Evolutionary conservation across 2,113 vertebrate species (phyloP).

Genomic region (Natator depressus): DNA sequence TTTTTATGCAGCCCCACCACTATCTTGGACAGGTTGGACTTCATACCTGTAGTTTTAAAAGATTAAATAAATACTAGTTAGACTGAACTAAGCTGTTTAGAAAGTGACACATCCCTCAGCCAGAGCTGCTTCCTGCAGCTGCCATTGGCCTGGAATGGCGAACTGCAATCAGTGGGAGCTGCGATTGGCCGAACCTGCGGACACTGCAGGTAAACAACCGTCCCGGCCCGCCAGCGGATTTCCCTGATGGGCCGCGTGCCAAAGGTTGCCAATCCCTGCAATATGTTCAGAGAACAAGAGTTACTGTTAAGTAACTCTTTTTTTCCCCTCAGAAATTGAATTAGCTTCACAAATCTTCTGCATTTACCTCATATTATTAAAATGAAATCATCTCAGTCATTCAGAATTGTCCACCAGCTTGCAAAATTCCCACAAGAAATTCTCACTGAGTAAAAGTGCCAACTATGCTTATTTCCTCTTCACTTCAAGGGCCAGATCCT

Average conservation of each 20-base stretch:
- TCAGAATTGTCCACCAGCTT: neutral
- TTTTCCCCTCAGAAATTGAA: neutral
- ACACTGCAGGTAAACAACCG: too few relatives aligned
- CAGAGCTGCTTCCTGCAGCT: too few relatives aligned
- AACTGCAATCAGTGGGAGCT: too few relatives aligned
- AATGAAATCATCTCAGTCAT: neutral
- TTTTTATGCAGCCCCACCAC: neutral
- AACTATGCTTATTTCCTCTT: neutral
- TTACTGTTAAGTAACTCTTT: neutral
- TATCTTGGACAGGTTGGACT: neutral
- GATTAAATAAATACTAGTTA: neutral
- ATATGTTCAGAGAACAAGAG: neutral
- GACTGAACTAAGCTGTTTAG: rapidly evolving
- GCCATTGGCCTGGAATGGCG: too few relatives aligned
- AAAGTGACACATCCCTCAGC: too few relatives aligned
- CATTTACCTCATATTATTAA: neutral
- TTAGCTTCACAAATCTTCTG: neutral
- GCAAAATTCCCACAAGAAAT: neutral
- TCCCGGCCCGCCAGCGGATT: too few relatives aligned
- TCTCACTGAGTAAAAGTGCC: neutral
- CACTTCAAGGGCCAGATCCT: neutral
- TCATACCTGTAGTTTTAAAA: neutral
- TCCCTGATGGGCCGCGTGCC: too few relatives aligned
- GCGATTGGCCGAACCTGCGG: too few relatives aligned
- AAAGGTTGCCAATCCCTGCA: too few relatives aligned